phyloP scores from a whole-genome alignment of 2,113 vertebrate genomes.

The Phalacrocorax carbo region DNA sequence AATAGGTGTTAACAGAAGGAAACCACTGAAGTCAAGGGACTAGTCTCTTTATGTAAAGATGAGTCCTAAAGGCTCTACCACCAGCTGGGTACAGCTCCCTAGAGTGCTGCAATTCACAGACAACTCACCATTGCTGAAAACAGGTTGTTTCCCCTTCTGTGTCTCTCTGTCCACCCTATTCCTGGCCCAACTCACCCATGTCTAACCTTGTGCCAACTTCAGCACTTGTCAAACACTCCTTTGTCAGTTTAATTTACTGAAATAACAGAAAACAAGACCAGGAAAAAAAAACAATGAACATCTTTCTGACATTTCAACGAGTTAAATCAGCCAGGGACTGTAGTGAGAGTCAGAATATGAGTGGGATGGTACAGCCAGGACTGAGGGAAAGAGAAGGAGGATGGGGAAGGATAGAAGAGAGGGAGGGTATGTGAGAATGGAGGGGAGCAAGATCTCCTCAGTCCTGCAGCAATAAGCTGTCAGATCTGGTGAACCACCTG shows the following conservation, averaged over 20 bases:
- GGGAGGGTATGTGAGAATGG: not conserved
- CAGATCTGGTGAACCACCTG: not conserved
- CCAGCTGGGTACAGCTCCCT: not conserved
- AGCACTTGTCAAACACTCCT: not conserved
- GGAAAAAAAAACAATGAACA: not conserved
- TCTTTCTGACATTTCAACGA: not conserved
- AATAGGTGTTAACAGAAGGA: not conserved
- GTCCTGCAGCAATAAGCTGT: not conserved
- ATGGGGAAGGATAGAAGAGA: not conserved
- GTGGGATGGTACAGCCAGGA: not conserved
- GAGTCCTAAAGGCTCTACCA: not conserved
- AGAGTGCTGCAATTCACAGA: not conserved
- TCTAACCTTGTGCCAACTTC: not conserved
- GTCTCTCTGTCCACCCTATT: not conserved
- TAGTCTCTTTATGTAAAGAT: not conserved
- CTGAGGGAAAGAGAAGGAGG: not conserved
- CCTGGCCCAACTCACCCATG: not conserved
- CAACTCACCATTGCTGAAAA: not conserved
- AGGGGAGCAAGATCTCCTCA: not conserved
- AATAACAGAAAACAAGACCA: not conserved
- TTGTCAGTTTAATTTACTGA: not conserved
- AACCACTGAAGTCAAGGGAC: not conserved
- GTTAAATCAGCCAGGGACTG: not conserved
- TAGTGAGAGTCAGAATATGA: not conserved
- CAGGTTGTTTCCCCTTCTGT: not conserved